These are phyloP conservation scores for Zaprionus inermis DNA, from an alignment of 1,140 invertebrate species.

Conservation along the genomic window DNA sequence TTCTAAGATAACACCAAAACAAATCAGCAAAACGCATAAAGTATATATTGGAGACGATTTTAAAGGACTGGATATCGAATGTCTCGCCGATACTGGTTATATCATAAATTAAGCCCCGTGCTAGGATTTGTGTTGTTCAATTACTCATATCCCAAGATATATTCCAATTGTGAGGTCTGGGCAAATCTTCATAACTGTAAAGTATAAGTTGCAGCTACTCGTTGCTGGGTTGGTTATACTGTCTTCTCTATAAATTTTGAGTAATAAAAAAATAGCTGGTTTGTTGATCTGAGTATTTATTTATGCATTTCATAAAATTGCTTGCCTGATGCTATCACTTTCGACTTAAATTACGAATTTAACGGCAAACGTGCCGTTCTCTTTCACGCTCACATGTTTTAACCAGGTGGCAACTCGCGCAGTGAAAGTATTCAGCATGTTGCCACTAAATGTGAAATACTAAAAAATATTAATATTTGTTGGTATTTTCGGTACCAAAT, in stretches of 20 bases:
- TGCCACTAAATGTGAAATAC: conserved; percentile 1
- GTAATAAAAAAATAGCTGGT: not conserved
- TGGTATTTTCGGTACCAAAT: not conserved
- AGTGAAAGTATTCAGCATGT: not conserved
- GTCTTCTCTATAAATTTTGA: not conserved
- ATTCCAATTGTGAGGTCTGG: not conserved
- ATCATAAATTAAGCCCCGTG: too few relatives aligned
- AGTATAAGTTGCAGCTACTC: not conserved
- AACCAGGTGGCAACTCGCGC: not conserved
- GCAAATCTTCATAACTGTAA: not conserved
- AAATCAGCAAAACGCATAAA: not conserved
- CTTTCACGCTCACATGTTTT: not conserved
- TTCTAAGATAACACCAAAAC: not conserved
- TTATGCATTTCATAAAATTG: not conserved
- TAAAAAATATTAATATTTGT: not conserved
- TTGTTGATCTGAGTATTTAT: not conserved
- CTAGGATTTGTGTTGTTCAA: too few relatives aligned
- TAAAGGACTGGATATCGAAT: too few relatives aligned
- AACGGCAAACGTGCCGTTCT: not conserved
- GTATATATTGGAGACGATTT: too few relatives aligned
- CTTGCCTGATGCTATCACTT: too few relatives aligned
- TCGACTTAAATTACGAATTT: too few relatives aligned
- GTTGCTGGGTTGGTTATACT: not conserved
- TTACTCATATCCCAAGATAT: not conserved
- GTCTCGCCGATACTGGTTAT: too few relatives aligned